Evolutionary conservation across 2,113 vertebrate species (phyloP).

Genomic region (Hippolais icterina): DNA sequence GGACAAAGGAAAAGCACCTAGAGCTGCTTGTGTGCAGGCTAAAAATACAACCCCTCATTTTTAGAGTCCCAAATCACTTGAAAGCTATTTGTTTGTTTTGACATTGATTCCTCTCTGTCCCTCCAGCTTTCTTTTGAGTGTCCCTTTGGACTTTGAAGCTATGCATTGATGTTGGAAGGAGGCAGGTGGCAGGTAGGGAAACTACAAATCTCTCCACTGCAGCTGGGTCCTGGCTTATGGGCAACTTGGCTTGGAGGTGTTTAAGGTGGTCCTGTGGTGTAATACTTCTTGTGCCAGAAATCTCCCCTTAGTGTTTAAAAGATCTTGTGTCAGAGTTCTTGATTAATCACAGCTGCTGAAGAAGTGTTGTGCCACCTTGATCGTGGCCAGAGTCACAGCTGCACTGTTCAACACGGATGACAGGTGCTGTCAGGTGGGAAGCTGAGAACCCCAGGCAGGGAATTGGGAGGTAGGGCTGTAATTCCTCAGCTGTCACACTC

Average conservation of each 20-base stretch:
- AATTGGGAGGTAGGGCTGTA: neutral
- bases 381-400: neutral
- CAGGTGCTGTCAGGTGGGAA: neutral
- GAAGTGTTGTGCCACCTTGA: neutral
- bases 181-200: neutral
- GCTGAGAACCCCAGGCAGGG: neutral
- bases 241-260: neutral
- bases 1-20: conserved; percentile 52
- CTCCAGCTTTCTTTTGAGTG: conserved; percentile 47
- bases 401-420: accelerated
- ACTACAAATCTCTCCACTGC: neutral
- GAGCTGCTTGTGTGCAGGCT: conserved; percentile 32
- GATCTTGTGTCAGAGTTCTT: neutral
- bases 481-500: neutral
- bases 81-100: conserved; percentile 66
- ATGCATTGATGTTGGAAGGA: neutral
- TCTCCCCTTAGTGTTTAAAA: neutral
- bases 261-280: neutral
- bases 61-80: conserved; percentile 57
- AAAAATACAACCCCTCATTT: conserved; percentile 64
- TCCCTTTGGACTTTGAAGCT: conserved; percentile 52
- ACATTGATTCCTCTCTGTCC: conserved; percentile 58
- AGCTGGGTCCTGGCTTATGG: neutral
- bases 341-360: neutral
- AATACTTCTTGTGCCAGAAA: neutral